Evolutionary conservation across 2,888 invertebrate genomes (phyloP).

Genomic region (Hyposoter dolosus): DNA sequence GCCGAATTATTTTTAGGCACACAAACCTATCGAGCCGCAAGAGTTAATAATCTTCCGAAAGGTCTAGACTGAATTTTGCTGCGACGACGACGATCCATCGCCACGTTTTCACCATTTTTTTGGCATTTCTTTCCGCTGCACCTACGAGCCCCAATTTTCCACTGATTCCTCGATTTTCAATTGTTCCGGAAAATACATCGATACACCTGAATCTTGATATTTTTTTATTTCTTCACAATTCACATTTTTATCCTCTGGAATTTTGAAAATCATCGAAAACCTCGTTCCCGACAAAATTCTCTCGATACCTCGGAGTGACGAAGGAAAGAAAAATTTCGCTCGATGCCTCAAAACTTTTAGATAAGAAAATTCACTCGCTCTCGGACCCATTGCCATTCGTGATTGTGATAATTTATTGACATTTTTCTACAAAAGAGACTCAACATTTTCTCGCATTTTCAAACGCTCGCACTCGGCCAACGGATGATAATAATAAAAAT

Average conservation of each 20-base stretch:
- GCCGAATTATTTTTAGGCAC: neutral
- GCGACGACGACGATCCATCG: neutral
- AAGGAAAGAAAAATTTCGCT: no score
- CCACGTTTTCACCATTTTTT: neutral
- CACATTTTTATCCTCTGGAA: neutral
- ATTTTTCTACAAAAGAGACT: constrained; percentile 6
- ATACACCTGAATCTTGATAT: neutral
- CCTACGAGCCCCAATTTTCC: neutral
- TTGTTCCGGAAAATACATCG: neutral
- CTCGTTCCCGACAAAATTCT: neutral
- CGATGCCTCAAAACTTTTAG: no score
- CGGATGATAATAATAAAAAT: neutral
- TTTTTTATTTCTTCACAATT: neutral
- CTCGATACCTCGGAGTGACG: no score
- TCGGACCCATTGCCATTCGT: neutral
- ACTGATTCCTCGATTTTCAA: neutral
- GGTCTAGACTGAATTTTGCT: neutral
- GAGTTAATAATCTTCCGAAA: neutral
- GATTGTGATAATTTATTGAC: neutral
- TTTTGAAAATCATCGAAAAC: neutral
- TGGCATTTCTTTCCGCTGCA: neutral
- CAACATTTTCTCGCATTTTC: no score
- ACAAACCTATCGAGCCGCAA: neutral
- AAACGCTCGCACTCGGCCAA: neutral
- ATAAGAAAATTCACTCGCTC: no score